Evolutionary conservation across 2,797 vertebrate species (phyloP), one percentile per base, ranked within the genome.

Genomic region (Coracias cyanogaster): DNA sequence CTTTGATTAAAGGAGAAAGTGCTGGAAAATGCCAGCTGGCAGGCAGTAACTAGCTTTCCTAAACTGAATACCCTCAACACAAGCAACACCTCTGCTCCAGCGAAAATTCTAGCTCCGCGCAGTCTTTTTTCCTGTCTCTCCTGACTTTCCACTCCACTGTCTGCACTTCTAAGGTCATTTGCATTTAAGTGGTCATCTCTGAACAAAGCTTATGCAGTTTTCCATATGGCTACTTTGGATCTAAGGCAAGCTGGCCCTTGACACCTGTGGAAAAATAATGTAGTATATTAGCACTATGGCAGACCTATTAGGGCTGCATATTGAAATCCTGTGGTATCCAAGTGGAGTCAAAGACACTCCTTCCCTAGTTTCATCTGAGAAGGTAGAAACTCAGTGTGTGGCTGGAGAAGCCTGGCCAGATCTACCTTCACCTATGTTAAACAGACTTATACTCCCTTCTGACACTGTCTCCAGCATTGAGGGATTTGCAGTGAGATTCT

Each of bases 241-340:
- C 29, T 43, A 31, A 69, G 31, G 87, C 0, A 0, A 86, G 49
- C 39, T 57, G 73, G 25, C 41, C 28, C 2, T 5, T 31, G 69
- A 49, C 4, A 3, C 28, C 31, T 51, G 7, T 0, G 2, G 57
- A 73, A 85, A 46, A 28, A 9, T 57, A 0, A 0, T 29, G n/a
- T 14, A 28, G 15, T 17, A 14, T 29, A 14, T 41, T 10, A 71
- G 15, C 46, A 10, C 52, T 58, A 35, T 3, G 7, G 28, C n/a
- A 51, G 18, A 54, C 46, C 26, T 49, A 6, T 31, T 51, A 24
- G 26, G 49, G 43, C 57, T 45, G 35, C 39, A 7, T 21, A 11
- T 5, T 1, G 0, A 46, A 76, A 28, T 54, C 29, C 37, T 25
- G 33, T 62, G 6, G 11, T 28, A 12, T 46, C 52, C 48, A 28